A percentile compares a stretch with the other conserved stretches of the same genome.
Conservation (phyloP, 2,797 vertebrate species). For the Sternotherus odoratus region DNA sequence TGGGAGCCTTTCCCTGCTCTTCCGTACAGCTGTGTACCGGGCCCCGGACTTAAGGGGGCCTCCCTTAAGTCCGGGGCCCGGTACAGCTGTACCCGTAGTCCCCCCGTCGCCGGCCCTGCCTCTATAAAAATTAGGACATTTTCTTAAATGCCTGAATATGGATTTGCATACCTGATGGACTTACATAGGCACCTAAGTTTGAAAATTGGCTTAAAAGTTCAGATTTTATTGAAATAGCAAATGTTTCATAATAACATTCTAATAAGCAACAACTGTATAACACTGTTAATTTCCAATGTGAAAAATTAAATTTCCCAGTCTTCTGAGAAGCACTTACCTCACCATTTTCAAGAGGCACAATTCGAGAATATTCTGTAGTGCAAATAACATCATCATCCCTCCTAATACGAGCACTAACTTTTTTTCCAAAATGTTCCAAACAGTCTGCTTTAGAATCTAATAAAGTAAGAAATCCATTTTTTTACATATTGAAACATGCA, state of each 20-base stretch:
- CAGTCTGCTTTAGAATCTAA: conserved; percentile 91
- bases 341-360: conserved; percentile 93
- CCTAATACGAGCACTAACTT: conserved; percentile 82
- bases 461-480: background rate
- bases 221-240: background rate
- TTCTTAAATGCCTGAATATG: background rate
- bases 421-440: conserved; percentile 86
- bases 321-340: conserved; percentile 82
- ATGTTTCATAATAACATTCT: background rate
- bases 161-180: background rate
- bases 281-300: background rate
- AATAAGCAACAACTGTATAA: background rate
- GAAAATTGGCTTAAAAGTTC: background rate
- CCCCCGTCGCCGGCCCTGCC: no score
- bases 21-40: no score
- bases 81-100: no score
- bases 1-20: no score
- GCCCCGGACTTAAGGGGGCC: no score
- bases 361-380: conserved; percentile 90
- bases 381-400: conserved; percentile 90
- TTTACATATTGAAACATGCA: background rate
- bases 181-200: background rate
- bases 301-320: background rate
- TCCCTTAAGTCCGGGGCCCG: no score
- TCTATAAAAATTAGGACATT: background rate